phyloP scores from a whole-genome alignment of 2,797 vertebrate species.

The Arrhamphus sclerolepis region DNA sequence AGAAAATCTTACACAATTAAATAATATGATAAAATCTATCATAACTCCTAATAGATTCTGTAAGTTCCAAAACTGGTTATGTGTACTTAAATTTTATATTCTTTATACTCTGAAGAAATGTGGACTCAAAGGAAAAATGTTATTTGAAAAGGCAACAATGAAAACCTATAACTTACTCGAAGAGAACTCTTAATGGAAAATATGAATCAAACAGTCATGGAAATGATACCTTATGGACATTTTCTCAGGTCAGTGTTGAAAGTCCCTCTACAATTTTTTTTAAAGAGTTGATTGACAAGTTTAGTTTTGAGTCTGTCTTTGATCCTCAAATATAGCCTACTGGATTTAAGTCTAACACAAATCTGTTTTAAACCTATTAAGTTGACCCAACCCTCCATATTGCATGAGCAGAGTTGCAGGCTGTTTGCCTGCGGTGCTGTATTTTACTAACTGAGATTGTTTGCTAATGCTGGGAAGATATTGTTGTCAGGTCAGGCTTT shows the following conservation, averaged over 20 bases:
- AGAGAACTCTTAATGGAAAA: too few species aligned
- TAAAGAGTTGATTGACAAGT: background rate
- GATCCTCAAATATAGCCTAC: conserved; percentile 17
- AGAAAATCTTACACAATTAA: background rate
- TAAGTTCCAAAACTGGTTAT: too few species aligned
- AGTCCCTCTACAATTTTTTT: background rate
- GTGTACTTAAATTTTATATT: background rate
- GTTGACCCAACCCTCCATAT: conserved; percentile 30
- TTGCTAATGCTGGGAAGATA: conserved; percentile 3
- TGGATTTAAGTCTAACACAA: conserved; percentile 48
- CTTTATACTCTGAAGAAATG: background rate
- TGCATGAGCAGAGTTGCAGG: conserved; percentile 21
- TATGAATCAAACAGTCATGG: too few species aligned
- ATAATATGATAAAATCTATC: background rate
- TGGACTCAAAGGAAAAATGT: too few species aligned
- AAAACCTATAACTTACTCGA: too few species aligned
- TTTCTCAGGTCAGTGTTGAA: background rate
- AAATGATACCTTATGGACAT: too few species aligned
- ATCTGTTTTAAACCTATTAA: conserved; percentile 64
- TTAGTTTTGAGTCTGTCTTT: conserved; percentile 9
- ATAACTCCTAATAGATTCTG: background rate
- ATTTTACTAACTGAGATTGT: conserved; percentile 12
- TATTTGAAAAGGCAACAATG: too few species aligned
- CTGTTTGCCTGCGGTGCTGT: conserved; percentile 4
- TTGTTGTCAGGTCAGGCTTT: background rate